Conservation (phyloP, 1,140 invertebrate species). For the Solenopsis invicta region DNA sequence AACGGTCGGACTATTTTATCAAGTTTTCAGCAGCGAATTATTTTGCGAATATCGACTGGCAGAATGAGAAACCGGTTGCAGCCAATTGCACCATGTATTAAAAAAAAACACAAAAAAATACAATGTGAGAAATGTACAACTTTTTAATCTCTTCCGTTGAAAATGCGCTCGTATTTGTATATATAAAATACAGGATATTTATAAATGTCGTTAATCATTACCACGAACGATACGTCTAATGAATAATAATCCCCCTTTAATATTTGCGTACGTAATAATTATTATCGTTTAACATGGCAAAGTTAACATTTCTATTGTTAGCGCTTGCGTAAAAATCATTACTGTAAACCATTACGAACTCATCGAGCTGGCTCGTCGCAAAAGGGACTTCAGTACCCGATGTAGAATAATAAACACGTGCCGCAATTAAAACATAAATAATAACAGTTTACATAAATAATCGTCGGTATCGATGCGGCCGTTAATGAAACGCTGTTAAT, state of each 20-base stretch:
- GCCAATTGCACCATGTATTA: neutral
- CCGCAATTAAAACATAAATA: conserved; percentile 61
- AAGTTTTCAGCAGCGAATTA: conserved; percentile 1
- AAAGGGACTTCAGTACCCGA: neutral
- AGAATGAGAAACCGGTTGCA: neutral
- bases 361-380: neutral
- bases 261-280: conserved; percentile 20
- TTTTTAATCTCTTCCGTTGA: conserved; percentile 9
- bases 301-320: conserved; percentile 27
- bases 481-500: conserved; percentile 58
- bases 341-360: conserved; percentile 26
- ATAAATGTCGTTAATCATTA: neutral
- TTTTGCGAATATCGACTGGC: neutral
- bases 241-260: conserved; percentile 32
- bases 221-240: conserved; percentile 8
- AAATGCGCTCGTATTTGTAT: neutral
- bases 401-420: conserved; percentile 38
- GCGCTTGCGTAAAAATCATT: conserved; percentile 29
- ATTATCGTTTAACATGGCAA: conserved; percentile 34
- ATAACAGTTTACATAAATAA: conserved; percentile 63
- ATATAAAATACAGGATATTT: neutral
- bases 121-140: neutral
- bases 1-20: neutral
- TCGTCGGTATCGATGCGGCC: conserved; percentile 5
- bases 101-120: neutral